Conservation (phyloP, 2,888 invertebrate genomes). For the Coelopa pilipes region DNA sequence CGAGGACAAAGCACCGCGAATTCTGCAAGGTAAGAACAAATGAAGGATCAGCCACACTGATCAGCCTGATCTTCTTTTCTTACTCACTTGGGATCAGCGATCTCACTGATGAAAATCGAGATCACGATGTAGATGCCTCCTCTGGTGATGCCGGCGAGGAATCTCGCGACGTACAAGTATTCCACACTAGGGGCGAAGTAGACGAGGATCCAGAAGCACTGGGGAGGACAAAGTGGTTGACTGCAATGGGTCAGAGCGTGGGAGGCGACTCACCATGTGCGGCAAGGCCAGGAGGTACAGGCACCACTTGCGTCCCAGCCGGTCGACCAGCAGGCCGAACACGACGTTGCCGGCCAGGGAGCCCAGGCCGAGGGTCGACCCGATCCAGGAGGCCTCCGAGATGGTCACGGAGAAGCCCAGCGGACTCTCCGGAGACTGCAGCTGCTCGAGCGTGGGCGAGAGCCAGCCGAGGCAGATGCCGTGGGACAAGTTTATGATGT, state of each 20-base stretch:
- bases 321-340: constrained; percentile 55
- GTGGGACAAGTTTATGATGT: constrained; percentile 61
- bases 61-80: too few species aligned
- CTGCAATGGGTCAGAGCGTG: too few species aligned
- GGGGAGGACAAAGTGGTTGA: not conserved
- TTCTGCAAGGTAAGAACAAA: constrained; percentile 45
- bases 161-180: constrained; percentile 58
- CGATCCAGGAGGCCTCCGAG: constrained; percentile 60
- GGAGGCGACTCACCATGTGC: constrained; percentile 53
- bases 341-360: constrained; percentile 56
- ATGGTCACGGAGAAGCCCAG: constrained; percentile 51
- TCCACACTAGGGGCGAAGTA: constrained; percentile 55
- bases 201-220: constrained; percentile 60
- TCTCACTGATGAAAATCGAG: constrained; percentile 62
- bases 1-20: constrained; percentile 61
- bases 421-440: constrained; percentile 52
- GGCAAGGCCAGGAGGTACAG: constrained; percentile 56
- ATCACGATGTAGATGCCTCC: constrained; percentile 59
- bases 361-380: constrained; percentile 58
- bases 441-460: constrained; percentile 58
- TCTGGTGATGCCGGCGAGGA: constrained; percentile 59
- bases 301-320: constrained; percentile 56
- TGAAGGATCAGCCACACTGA: not conserved
- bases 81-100: constrained; percentile 59
- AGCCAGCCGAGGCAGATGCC: constrained; percentile 63